Base-by-base conservation (phyloP, 1,140 invertebrate genomes). In the Parapsyche elsis region DNA sequence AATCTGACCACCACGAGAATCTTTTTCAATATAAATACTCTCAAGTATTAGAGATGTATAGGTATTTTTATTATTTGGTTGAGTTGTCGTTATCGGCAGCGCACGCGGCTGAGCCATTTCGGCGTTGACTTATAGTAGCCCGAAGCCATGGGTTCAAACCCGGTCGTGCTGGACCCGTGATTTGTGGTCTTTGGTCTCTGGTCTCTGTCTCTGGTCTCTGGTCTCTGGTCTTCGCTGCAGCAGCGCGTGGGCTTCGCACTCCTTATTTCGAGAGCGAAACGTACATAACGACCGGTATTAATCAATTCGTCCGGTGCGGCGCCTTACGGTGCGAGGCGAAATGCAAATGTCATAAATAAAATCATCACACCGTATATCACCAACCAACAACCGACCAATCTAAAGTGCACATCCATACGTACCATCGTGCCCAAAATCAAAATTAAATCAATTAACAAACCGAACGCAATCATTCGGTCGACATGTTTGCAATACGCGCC, bases 341-440 rank as follows among this genome's bases (percentile, higher is more conserved):
- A 77, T 77, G 46, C 49, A 77, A 77, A 77, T 77, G 46, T 64
- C 75, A 64, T 57, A 57, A 77, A 77, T 77, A 77, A 64, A 49
- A 59, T 30, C 57, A 38, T 75, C 73, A 75, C 64, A 23, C 24
- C 64, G 64, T 67, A 61, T 23, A 61, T 67, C 64, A 67, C 14
- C 64, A 26, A 1, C 10, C 49, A 53, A 53, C 49, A 14, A 14
- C 49, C 2, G n/a, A 53, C 49, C 49, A 16, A 10, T 53, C 49
- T 10, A 57, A 57, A 57, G 1, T n/a, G 19, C 14, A 16, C 53
- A 57, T 53, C 49, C 16, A 53, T 10, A 14, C 49, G 2, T 38
- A 53, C 10, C 49, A 53, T 53, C 49, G 2, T 53, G 16, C 10
- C 16, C 2, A 53, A 53, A 14, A 53, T 53, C 12, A 53, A 53